Conservation (phyloP, 1,140 invertebrate genomes). For the Drosophila tsacasi region DNA sequence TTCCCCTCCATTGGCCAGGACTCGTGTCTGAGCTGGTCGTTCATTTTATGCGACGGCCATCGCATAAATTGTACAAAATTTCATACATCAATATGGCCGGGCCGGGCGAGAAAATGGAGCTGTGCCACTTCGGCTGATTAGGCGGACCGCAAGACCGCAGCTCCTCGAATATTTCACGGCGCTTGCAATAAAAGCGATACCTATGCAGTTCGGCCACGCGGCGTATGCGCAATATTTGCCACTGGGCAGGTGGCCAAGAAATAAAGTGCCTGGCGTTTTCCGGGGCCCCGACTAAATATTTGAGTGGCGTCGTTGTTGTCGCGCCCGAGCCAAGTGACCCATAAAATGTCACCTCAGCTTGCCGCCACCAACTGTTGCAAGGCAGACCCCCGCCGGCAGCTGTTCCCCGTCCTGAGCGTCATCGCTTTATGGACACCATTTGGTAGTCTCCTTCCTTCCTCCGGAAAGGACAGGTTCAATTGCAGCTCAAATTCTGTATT, state of each 20-base stretch:
- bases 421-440: conserved; percentile 46
- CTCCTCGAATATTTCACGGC: conserved; percentile 39
- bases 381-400: conserved; percentile 14
- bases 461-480: conserved; percentile 46
- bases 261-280: conserved; percentile 32
- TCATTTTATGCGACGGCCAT: conserved; percentile 61
- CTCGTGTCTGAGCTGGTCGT: conserved; percentile 49
- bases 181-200: conserved; percentile 53
- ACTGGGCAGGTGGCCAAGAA: conserved; percentile 52
- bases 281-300: conserved; percentile 35
- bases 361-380: conserved; percentile 56
- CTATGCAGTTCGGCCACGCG: conserved; percentile 16
- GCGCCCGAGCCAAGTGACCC: conserved; percentile 49
- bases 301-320: conserved; percentile 48
- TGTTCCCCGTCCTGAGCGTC: conserved; percentile 21
- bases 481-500: conserved; percentile 48
- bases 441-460: conserved; percentile 19
- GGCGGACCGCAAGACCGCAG: conserved; percentile 23
- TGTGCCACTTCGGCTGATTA: conserved; percentile 53
- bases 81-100: conserved; percentile 53
- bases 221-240: conserved; percentile 43
- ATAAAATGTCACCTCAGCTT: conserved; percentile 46
- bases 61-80: conserved; percentile 61
- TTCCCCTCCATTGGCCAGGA: conserved; percentile 23
- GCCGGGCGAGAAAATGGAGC: conserved; percentile 19